These are phyloP conservation scores for Porites australiensis DNA, from an alignment of 64 coral and sea anemone species.

Conservation along the genomic window DNA sequence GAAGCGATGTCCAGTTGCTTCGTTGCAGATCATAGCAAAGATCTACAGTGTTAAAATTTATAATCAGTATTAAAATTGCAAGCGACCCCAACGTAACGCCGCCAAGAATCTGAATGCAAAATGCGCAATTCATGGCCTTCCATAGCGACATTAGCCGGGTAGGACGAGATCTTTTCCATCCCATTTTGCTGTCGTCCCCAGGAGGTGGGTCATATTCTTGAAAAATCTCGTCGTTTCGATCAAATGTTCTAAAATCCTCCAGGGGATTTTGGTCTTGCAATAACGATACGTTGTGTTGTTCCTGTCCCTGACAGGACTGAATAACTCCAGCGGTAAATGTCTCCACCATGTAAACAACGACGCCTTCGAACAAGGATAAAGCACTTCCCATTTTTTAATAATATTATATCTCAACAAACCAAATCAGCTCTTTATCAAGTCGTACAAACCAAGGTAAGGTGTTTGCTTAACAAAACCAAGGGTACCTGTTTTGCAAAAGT, in stretches of 20 bases:
- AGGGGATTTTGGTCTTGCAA: neutral
- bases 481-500: too few relatives aligned
- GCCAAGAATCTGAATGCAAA: too few relatives aligned
- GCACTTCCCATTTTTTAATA: neutral
- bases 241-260: conserved; percentile 69
- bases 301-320: conserved; percentile 8
- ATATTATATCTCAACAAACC: too few relatives aligned
- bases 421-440: too few relatives aligned
- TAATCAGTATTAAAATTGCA: neutral
- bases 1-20: too few relatives aligned
- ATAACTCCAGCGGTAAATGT: conserved; percentile 11
- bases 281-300: neutral
- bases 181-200: neutral
- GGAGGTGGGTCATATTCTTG: conserved; percentile 65
- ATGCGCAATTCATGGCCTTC: too few relatives aligned
- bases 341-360: neutral
- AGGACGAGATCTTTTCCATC: conserved; percentile 40
- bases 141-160: neutral
- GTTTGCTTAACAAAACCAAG: too few relatives aligned
- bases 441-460: too few relatives aligned
- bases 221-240: conserved; percentile 72
- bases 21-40: too few relatives aligned
- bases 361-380: neutral
- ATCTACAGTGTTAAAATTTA: too few relatives aligned
- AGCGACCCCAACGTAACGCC: too few relatives aligned